Evolutionary conservation across 2,113 vertebrate genomes (phyloP), one percentile per base, ranked within the genome.

Genomic region (Chaenogobius annularis): DNA sequence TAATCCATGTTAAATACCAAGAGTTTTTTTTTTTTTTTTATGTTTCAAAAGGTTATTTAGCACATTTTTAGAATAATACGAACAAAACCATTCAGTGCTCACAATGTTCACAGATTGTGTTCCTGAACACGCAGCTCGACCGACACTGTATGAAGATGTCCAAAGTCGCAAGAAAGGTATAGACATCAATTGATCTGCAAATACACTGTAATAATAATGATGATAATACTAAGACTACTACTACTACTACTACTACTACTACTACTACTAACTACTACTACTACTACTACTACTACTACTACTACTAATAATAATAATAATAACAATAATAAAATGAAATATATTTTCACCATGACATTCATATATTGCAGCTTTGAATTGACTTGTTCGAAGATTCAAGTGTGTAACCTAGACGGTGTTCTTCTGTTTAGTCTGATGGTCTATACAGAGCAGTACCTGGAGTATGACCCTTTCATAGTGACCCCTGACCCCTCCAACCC

Each of bases 81-180:
- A 15, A 15, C 7, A 54, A n/a, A n/a, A n/a, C n/a, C 50, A 54
- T 31, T 7, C 31, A 9, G 26, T 10, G 31, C 17, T 37, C 7
- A 19, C 19, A 10, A 12, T 67, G 66, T 69, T 61, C 40, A 75
- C 82, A 99, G 98, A 98, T 99, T 88, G 74, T 91, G 50, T 99
- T 99, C 91, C 93, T 99, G 90, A 96, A 95, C 66, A 77, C 92
- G 52, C 97, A 99, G 91, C 93, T 99, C 48, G 98, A 98, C 85
- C 95, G 98, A 75, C 98, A 99, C 90, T 95, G 97, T 92, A 94
- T 99, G 95, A 99, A 99, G 93, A 97, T 99, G 96, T 99, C 98
- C 75, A 99, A 99, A 94, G 98, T 99, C 78, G 97, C 98, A 81
- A n/a, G 98, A 99, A 87, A 98, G 96, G 98, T 99, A 92, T 74